These are phyloP conservation scores for Graptemys geographica DNA, from an alignment of 2,797 vertebrate species.

Conservation along the genomic window DNA sequence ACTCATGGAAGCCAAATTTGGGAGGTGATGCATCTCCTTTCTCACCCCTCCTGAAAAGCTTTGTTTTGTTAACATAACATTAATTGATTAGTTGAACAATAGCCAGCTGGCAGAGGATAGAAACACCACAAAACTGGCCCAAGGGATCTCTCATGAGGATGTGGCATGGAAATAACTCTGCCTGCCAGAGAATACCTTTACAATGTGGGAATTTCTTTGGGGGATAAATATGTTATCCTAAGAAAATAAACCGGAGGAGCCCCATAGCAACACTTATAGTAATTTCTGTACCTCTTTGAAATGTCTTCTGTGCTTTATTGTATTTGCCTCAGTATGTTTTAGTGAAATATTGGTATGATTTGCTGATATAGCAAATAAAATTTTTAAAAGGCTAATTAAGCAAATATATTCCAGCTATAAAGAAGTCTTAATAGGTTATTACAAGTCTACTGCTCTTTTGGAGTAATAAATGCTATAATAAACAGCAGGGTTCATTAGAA, in stretches of 20 bases:
- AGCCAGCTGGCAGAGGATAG: not conserved
- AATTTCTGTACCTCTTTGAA: not conserved
- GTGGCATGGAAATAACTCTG: not conserved
- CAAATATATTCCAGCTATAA: slow-evolving; percentile 8
- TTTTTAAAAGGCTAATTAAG: slow-evolving; percentile 1
- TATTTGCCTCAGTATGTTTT: slow-evolving; percentile 23
- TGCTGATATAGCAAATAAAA: slow-evolving; percentile 2
- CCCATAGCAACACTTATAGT: not conserved
- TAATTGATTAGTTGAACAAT: not conserved
- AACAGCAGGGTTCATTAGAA: slow-evolving; percentile 17
- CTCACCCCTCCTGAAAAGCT: not conserved
- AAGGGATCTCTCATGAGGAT: not conserved
- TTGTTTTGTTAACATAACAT: not conserved
- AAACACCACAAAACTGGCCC: not conserved
- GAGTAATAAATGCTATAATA: slow-evolving; percentile 16
- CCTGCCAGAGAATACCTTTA: not conserved
- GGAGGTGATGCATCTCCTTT: not conserved
- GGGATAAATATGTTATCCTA: not conserved
- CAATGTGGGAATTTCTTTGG: not conserved
- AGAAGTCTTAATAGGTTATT: slow-evolving; percentile 31
- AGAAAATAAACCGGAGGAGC: not conserved
- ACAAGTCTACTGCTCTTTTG: not conserved
- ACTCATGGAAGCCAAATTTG: not conserved
- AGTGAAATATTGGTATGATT: slow-evolving; percentile 3
- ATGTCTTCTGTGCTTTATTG: not conserved